Base-by-base conservation (phyloP, 2,113 vertebrate species). In the human region DNA sequence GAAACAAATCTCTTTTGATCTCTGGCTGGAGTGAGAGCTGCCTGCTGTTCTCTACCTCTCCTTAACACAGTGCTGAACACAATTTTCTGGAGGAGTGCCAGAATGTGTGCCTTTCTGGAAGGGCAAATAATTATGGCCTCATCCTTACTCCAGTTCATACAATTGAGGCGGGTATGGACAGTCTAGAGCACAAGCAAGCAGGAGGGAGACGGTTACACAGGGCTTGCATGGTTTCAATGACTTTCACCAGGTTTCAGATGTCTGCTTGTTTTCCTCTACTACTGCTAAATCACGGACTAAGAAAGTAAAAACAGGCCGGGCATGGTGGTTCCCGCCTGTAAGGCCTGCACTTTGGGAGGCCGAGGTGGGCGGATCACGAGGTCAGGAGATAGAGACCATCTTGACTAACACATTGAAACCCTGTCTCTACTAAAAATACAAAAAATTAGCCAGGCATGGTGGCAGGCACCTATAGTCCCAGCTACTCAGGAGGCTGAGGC, bases 1-100 rank as follows among this genome's bases (percentile, higher is more conserved):
- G 88, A 94, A 83, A 80, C 52, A 90, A 79, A 75, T 80, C 89
- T 97, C 94, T 89, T 87, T 80, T 32, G 48, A 75, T 73, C 38
- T 1, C 61, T 30, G 61, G 0, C 25, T 64, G 76, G 40, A 45
- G 38, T 80, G 22, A 94, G 55, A 61, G 91, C 80, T n/a, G 70
- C 76, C 16, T 27, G 80, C 72, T 40, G 1, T 50, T 57, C 35
- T 81, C 50, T 59, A 81, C 35, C 50, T 50, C 82, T 84, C 78
- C 72, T 66, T 64, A n/a, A 76, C 4, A 59, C 8, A 50, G 23
- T 11, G 61, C 90, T 45, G 22, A 68, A 57, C 68, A 72, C 6
- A n/a, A 27, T 43, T 57, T 95, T 61, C 84, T 64, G 81, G 84
- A 89, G 57, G 8, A 25, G 14, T 13, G 86, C 55, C 81, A 93